A percentile compares a stretch with the other conserved stretches of the same genome.
Conservation (phyloP, 1,140 invertebrate species). For the Wiebesia pumilae region DNA sequence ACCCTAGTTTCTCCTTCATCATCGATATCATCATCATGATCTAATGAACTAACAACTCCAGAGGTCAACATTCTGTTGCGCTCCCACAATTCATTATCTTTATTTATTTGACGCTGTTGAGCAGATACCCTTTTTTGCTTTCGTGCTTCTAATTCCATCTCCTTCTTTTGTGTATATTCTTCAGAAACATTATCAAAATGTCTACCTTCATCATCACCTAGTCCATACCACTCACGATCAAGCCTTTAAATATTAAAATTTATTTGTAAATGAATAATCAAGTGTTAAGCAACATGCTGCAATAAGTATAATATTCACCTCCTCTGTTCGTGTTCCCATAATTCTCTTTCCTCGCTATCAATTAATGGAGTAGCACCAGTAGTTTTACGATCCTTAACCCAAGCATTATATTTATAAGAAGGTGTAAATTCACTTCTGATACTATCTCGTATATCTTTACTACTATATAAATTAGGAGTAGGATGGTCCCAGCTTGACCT, state of each 20-base stretch:
- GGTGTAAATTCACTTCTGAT: slow-evolving; percentile 85
- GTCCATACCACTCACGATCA: slow-evolving; percentile 97
- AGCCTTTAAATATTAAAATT: slow-evolving; percentile 75
- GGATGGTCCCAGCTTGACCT: slow-evolving; percentile 94
- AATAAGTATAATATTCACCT: slow-evolving; percentile 48
- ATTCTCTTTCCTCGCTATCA: slow-evolving; percentile 81
- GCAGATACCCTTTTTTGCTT: slow-evolving; percentile 94
- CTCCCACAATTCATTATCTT: slow-evolving; percentile 99
- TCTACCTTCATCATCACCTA: slow-evolving; percentile 94
- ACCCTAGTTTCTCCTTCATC: slow-evolving; percentile 95
- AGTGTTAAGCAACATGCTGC: not conserved
- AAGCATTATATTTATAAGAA: slow-evolving; percentile 89
- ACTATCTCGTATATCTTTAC: slow-evolving; percentile 72
- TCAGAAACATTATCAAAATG: slow-evolving; percentile 93
- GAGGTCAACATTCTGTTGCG: slow-evolving; percentile 98
- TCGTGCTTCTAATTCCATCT: slow-evolving; percentile 91
- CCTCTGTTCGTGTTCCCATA: slow-evolving; percentile 96
- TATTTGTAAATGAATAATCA: not conserved
- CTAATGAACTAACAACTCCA: slow-evolving; percentile 93
- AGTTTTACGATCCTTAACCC: slow-evolving; percentile 82
- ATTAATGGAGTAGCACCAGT: slow-evolving; percentile 79
- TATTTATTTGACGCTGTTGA: slow-evolving; percentile 95
- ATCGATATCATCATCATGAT: slow-evolving; percentile 94
- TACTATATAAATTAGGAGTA: slow-evolving; percentile 82
- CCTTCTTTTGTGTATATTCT: slow-evolving; percentile 93